Base-by-base conservation (phyloP, 1,140 invertebrate genomes). In the Drosophila bifasciata region DNA sequence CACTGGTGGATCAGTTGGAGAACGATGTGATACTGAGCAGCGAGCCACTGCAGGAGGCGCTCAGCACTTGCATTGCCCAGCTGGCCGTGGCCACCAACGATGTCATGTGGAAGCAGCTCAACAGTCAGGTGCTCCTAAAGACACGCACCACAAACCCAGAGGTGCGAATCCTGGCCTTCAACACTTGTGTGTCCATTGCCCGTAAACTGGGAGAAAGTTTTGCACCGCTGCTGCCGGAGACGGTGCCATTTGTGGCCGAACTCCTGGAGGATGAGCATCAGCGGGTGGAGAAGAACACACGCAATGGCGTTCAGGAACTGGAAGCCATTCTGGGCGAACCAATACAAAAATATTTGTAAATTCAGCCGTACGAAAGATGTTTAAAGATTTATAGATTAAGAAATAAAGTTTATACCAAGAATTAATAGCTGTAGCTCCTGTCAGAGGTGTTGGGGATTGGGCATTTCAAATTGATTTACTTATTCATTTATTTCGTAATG, bases 101-200 rank as follows among this genome's bases (percentile, higher is more conserved):
- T 89, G 94, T 95, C 0, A 88, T 97, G 3, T 98, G 97, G 95
- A 98, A 98, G 89, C 94, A 96, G 75, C 92, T 98, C 3, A 97
- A 98, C 86, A 97, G 97, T 91, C 96, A 98, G 92, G 94, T 98
- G 52, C 92, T 98, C 15, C 92, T 98, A 44, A 98, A 98, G 92
- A 97, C 97, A 0, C 94, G 96, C 70, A 95, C 96, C 79, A 93
- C 94, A 73, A 94, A 94, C 52, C 92, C 95, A 1, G 92, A 93
- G 67, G 93, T 95, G 51, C 92, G 92, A 69, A 93, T 95, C 7
- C 77, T 93, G 23, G 93, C 94, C 1, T 92, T 96, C 32, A 93
- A 95, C 60, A 93, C 93, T 59, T 90, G 96, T 73, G 94, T 95
- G 15, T 94, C 95, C 60, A 94, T 97, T 45, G 96, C 95, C 1